These are phyloP conservation scores for Neodiprion lecontei DNA, from an alignment of 1,140 invertebrate species.

Conservation along the genomic window DNA sequence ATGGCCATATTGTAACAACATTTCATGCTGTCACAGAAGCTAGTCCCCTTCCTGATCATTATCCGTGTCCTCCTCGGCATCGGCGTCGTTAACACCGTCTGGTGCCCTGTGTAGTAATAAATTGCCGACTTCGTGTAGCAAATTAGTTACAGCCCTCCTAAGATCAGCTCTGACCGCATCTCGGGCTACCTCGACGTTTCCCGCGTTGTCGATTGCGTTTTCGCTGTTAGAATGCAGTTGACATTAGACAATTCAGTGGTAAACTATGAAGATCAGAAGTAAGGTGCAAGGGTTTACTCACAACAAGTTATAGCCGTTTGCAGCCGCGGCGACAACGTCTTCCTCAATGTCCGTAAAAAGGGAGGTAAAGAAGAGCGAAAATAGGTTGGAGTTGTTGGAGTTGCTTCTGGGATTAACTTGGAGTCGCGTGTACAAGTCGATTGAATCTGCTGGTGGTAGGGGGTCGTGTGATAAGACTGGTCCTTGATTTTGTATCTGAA, in stretches of 20 bases:
- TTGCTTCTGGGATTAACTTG: slow-evolving; percentile 24
- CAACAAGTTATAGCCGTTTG: slow-evolving; percentile 32
- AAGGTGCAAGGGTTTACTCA: slow-evolving; percentile 27
- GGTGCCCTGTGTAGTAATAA: slow-evolving; percentile 69
- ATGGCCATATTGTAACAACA: no score
- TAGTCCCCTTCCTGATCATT: slow-evolving; percentile 50
- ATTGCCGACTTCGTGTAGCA: slow-evolving; percentile 78
- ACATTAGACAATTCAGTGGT: no score
- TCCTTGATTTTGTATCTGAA: slow-evolving; percentile 63
- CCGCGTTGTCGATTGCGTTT: slow-evolving; percentile 18
- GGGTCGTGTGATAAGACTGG: slow-evolving; percentile 84
- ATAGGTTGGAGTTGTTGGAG: slow-evolving; percentile 35
- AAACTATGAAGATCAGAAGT: neutral
- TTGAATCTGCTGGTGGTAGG: slow-evolving; percentile 78
- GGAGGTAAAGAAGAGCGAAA: slow-evolving; percentile 48
- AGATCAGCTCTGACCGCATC: slow-evolving; percentile 58
- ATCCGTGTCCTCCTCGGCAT: slow-evolving; percentile 54
- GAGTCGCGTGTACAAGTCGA: slow-evolving; percentile 70
- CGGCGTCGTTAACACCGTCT: slow-evolving; percentile 57
- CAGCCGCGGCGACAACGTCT: slow-evolving; percentile 27
- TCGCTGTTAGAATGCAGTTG: neutral
- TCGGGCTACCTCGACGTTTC: slow-evolving; percentile 30
- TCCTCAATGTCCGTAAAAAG: slow-evolving; percentile 41
- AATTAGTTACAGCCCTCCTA: slow-evolving; percentile 67
- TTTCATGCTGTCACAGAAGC: neutral